A percentile compares a stretch with the other conserved stretches of the same genome.
phyloP scores from a whole-genome alignment of 2,797 vertebrate genomes.

The Diceros bicornis region DNA sequence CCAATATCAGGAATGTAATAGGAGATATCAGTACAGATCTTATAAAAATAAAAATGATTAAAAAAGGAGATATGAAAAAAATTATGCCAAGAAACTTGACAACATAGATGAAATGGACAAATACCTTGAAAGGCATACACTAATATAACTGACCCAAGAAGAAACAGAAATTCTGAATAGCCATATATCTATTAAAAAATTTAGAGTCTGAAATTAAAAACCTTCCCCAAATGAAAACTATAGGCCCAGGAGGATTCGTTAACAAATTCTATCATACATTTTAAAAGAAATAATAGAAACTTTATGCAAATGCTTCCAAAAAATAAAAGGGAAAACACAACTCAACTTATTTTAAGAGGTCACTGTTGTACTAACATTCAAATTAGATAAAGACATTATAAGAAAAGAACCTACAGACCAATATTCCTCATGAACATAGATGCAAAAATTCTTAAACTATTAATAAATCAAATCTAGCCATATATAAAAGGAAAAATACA shows the following conservation, averaged over 20 bases:
- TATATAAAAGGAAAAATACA: neutral
- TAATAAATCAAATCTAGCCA: neutral
- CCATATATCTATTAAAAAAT: neutral
- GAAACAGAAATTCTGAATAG: constrained; percentile 7
- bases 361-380: neutral
- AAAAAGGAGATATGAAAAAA: neutral
- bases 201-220: constrained; percentile 5
- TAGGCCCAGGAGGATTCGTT: neutral
- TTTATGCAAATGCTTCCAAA: neutral
- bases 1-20: neutral
- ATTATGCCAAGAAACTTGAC: constrained; percentile 17
- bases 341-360: neutral
- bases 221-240: neutral
- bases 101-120: neutral
- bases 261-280: neutral
- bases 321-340: neutral
- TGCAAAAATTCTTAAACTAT: neutral
- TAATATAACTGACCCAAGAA: neutral
- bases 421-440: neutral
- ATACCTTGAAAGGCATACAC: neutral
- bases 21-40: neutral
- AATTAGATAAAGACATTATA: neutral
- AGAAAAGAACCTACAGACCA: neutral
- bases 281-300: neutral
- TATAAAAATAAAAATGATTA: neutral